These are phyloP conservation scores for Stenolophus ochropezus DNA, from an alignment of 2,888 invertebrate species.

Conservation along the genomic window DNA sequence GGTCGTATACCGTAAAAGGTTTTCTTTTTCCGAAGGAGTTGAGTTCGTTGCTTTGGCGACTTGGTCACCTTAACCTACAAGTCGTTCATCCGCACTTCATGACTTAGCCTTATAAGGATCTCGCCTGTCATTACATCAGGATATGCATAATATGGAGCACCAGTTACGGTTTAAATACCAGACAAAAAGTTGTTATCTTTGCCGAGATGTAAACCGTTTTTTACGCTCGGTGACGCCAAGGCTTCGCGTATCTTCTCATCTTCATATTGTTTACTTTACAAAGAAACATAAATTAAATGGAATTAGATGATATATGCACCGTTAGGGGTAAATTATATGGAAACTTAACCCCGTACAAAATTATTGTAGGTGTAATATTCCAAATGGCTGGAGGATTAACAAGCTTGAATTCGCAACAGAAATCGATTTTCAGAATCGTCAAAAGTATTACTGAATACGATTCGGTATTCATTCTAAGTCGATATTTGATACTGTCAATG, in stretches of 20 bases:
- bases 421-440: no score
- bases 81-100: background rate
- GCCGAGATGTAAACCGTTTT: conserved; percentile 14
- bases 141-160: conserved; percentile 24
- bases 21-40: background rate
- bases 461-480: no score
- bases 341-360: background rate
- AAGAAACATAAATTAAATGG: background rate
- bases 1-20: conserved; percentile 16
- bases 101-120: conserved; percentile 11
- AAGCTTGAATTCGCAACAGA: no score
- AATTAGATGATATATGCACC: background rate
- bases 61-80: conserved; percentile 22
- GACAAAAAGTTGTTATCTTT: conserved; percentile 17
- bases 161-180: conserved; percentile 1
- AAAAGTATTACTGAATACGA: no score
- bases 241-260: background rate
- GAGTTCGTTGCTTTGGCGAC: background rate
- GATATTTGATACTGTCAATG: no score
- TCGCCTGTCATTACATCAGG: conserved; percentile 21
- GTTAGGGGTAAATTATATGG: background rate
- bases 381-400: no score
- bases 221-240: background rate
- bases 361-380: no score
- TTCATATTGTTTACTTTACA: background rate